Conservation (phyloP, 2,113 vertebrate genomes). For the Prietella phreatophila region DNA sequence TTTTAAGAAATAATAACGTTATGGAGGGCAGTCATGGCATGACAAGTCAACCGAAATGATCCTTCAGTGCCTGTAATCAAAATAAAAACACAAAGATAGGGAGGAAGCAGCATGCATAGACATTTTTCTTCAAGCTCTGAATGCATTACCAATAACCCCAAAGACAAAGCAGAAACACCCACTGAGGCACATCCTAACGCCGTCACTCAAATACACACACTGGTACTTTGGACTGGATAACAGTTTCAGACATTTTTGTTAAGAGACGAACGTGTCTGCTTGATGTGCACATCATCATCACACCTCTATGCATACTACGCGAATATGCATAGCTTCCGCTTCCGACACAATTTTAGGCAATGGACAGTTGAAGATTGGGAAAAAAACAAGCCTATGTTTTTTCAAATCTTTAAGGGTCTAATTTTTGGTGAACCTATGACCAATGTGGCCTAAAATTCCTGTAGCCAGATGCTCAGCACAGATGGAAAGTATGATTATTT, state of each 20-base stretch:
- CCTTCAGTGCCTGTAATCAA: background rate
- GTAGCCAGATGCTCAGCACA: background rate
- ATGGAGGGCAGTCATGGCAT: background rate
- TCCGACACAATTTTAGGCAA: background rate
- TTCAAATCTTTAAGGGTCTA: background rate
- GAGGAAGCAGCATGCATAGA: background rate
- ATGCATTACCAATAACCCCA: background rate
- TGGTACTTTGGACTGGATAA: background rate
- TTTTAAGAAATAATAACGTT: background rate
- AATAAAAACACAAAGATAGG: background rate
- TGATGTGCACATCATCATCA: too few species aligned
- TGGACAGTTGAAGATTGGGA: background rate
- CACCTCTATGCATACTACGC: too few species aligned
- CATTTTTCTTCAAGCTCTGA: background rate
- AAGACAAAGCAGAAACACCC: background rate
- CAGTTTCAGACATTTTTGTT: background rate
- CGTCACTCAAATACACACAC: background rate
- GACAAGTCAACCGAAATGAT: background rate
- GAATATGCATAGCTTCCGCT: too few species aligned
- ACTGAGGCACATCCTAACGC: background rate
- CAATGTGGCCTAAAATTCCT: background rate
- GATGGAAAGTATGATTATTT: background rate
- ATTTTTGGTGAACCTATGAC: background rate
- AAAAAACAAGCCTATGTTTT: background rate
- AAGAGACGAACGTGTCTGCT: background rate